Evolutionary conservation across 2,888 invertebrate genomes (phyloP), one percentile per base, ranked within the genome.

Genomic region (Muscina levida): DNA sequence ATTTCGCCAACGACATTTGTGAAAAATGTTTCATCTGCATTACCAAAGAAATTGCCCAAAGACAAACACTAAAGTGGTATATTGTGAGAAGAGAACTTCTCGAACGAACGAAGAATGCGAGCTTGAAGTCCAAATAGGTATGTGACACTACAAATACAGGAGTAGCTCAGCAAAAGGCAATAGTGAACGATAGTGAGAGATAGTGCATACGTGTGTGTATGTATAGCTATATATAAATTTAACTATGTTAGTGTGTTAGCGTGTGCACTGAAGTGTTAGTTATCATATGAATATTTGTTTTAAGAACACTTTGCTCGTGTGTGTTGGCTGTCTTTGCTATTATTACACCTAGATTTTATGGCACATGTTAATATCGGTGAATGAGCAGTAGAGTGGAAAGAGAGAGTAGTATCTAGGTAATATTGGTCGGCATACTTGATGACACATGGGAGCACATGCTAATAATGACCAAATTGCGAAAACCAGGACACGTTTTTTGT

Each of bases 61-160:
- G 62, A 75, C 37, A 57, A 31, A 10, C 37, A 37, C 8, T 13
- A 13, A 24, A 15, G 37, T 72, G 72, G 2, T 8, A 11, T 31
- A 15, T 57, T 26, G 57, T 57, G 57, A 26, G 48, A 1, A n/a
- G 57, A 8, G 57, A 53, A 1, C 17, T 48, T 15, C 1, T 48
- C 17, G 51, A 22, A 26, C 13, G 10, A 11, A n/a, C 44, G 2
- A 44, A 46, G 26, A 57, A 31, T 31, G 57, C 11, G 24, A 26
- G 62, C 39, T 13, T 39, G 56, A 24, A 24, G 13, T 24, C 1
- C 13, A 11, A 22, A 11, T 5, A 53, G 11, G 24, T 74, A 66
- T 74, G 79, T 42, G 65, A 79, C 74, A 74, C 74, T 74, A 74
- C 57, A 79, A 66, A 67, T 71, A 5, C 4, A 31, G 31, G 3